Evolutionary conservation across 2,888 invertebrate genomes (phyloP), one percentile per base, ranked within the genome.

Genomic region (Hydriomena furcata): DNA sequence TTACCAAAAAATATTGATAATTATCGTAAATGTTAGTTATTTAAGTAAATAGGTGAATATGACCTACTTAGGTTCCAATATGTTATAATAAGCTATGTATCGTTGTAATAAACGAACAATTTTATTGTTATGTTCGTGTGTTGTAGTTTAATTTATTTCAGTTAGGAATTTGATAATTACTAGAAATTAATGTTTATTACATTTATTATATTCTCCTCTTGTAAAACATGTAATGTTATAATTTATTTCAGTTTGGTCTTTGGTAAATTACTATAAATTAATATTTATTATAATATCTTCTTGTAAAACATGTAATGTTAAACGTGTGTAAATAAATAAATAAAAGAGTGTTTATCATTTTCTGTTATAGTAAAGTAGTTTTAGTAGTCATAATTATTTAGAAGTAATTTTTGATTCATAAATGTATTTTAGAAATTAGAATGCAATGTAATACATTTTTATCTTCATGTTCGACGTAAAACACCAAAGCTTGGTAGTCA

Each of bases 321-420:
- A 44, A 52, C 41, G 44, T 44, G 40, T 52, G 59, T 52, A 54
- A 55, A 65, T 61, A 49, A 23, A 27, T 25, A 32, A 42, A n/a
- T 20, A 20, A 13, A 31, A 11, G 8, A 11, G 32, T 31, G 28
- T 36, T 13, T 30, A 17, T 37, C 10, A 11, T 37, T 35, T 42
- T 11, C 20, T 34, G 38, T 32, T 44, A 44, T 21, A 25, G 8
- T 38, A 17, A 4, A 30, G 11, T 7, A n/a, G n/a, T n/a, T n/a
- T n/a, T n/a, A n/a, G n/a, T 30, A 40, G 12, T n/a, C n/a, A n/a
- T 36, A 7, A 38, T 38, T 38, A 12, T 30, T 21, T 40, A 27
- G 21, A 23, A 23, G 30, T 13, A 7, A 10, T 28, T 10, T n/a
- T n/a, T 17, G 17, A 17, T 17, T 17, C n/a, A 17, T 17, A 2